Evolutionary conservation across 1,140 invertebrate genomes (phyloP).

Genomic region (Cydia strobilella): DNA sequence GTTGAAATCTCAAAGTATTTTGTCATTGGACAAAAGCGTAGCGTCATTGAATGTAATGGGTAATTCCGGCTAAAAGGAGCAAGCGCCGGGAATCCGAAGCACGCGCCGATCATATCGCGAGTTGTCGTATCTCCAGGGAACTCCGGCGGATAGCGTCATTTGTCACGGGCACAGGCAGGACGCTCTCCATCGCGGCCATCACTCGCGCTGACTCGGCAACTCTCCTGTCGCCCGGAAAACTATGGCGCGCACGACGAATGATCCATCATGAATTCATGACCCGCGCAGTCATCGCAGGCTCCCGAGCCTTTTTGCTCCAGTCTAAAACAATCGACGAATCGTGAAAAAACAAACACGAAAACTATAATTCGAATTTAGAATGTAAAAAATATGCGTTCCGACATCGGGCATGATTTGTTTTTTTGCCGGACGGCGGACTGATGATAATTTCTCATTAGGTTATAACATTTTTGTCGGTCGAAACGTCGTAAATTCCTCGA

Average conservation of each 20-base stretch:
- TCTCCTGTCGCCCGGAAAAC: slow-evolving; percentile 46
- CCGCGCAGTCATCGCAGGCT: slow-evolving; percentile 64
- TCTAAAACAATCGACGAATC: slow-evolving; percentile 70
- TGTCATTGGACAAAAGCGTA: slow-evolving; percentile 63
- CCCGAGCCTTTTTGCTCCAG: slow-evolving; percentile 52
- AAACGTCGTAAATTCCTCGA: slow-evolving; percentile 77
- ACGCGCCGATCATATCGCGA: slow-evolving; percentile 76
- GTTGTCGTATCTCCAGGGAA: slow-evolving; percentile 58
- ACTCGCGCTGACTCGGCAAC: slow-evolving; percentile 46
- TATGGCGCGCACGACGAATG: slow-evolving; percentile 39
- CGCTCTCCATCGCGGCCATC: slow-evolving; percentile 54
- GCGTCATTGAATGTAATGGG: slow-evolving; percentile 76
- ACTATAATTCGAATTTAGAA: slow-evolving; percentile 69
- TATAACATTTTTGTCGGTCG: slow-evolving; percentile 78
- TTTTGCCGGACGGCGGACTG: slow-evolving; percentile 63
- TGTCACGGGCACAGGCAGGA: slow-evolving; percentile 36
- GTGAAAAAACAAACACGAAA: slow-evolving; percentile 66
- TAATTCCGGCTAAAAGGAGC: slow-evolving; percentile 60
- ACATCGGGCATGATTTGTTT: slow-evolving; percentile 58
- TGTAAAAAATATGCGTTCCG: slow-evolving; percentile 64
- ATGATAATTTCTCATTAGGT: slow-evolving; percentile 80
- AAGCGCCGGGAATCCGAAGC: slow-evolving; percentile 65
- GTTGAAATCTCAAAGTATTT: slow-evolving; percentile 59
- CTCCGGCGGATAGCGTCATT: slow-evolving; percentile 45
- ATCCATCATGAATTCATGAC: slow-evolving; percentile 36